Conservation (phyloP, 2,888 invertebrate genomes). For the Ecdyonurus torrentis region DNA sequence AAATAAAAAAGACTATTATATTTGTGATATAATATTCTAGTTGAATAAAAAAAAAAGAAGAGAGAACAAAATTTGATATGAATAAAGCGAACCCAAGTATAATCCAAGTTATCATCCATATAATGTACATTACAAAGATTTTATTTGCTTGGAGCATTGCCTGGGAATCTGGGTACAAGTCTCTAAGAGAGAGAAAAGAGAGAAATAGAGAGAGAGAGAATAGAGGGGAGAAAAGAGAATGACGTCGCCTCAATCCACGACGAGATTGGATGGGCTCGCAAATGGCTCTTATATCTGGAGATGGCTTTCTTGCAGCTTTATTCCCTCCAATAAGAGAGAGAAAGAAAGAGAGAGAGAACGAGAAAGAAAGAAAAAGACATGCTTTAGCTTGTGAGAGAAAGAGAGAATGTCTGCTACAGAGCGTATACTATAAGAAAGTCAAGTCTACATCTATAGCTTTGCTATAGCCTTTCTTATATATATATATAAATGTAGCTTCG, state of each 20-base stretch:
- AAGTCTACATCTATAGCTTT: too few relatives aligned
- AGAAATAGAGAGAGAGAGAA: background rate
- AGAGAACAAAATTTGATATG: too few relatives aligned
- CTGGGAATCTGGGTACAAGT: background rate
- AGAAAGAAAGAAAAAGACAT: too few relatives aligned
- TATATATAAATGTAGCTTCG: background rate
- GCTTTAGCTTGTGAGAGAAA: too few relatives aligned
- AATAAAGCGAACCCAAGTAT: too few relatives aligned
- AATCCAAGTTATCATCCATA: background rate
- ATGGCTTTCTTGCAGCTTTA: background rate
- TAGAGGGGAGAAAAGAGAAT: background rate
- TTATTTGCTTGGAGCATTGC: background rate
- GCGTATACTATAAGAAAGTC: too few relatives aligned
- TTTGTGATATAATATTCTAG: too few relatives aligned
- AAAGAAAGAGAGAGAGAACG: too few relatives aligned
- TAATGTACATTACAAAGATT: background rate
- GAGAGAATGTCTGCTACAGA: too few relatives aligned
- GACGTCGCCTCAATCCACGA: constrained; percentile 1
- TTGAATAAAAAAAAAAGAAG: too few relatives aligned
- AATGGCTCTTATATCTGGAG: constrained; percentile 1
- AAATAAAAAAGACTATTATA: too few relatives aligned
- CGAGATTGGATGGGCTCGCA: constrained; percentile 1
- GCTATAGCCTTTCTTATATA: too few relatives aligned
- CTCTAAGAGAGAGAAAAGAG: background rate
- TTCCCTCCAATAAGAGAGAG: background rate